Conservation (phyloP, 2,888 invertebrate genomes). For the Orthosia incerta region DNA sequence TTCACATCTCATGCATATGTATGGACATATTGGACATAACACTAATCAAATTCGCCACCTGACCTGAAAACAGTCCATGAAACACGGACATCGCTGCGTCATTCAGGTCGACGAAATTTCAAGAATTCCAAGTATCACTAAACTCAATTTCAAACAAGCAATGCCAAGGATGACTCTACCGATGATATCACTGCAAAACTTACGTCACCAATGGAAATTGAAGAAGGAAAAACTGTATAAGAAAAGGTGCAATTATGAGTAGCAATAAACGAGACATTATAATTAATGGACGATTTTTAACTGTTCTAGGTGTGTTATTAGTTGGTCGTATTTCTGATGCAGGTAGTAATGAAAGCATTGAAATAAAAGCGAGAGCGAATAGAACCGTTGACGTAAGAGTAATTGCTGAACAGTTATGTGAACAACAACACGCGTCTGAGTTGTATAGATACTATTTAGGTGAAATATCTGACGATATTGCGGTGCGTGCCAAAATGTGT, state of each 20-base stretch:
- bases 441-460: constrained; percentile 15
- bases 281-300: constrained; percentile 37
- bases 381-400: constrained; percentile 42
- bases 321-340: constrained; percentile 15
- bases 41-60: constrained; percentile 33
- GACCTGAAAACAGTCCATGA: constrained; percentile 43
- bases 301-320: constrained; percentile 47
- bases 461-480: constrained; percentile 30
- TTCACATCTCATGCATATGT: constrained; percentile 20
- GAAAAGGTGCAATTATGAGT: constrained; percentile 45
- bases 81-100: constrained; percentile 44
- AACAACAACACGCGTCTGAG: constrained; percentile 16
- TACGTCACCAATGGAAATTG: constrained; percentile 45
- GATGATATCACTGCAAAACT: constrained; percentile 50
- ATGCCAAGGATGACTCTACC: constrained; percentile 33
- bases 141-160: constrained; percentile 24
- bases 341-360: constrained; percentile 31
- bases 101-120: constrained; percentile 31
- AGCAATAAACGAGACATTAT: constrained; percentile 35
- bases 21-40: constrained; percentile 24
- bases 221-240: constrained; percentile 33
- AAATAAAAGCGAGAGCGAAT: constrained; percentile 47
- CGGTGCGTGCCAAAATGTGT: constrained; percentile 36
- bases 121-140: constrained; percentile 38
- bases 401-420: constrained; percentile 17